A percentile compares a stretch with the other conserved stretches of the same genome.
phyloP scores from a whole-genome alignment of 2,888 invertebrate genomes.

The Eumacrocentrus americanus region DNA sequence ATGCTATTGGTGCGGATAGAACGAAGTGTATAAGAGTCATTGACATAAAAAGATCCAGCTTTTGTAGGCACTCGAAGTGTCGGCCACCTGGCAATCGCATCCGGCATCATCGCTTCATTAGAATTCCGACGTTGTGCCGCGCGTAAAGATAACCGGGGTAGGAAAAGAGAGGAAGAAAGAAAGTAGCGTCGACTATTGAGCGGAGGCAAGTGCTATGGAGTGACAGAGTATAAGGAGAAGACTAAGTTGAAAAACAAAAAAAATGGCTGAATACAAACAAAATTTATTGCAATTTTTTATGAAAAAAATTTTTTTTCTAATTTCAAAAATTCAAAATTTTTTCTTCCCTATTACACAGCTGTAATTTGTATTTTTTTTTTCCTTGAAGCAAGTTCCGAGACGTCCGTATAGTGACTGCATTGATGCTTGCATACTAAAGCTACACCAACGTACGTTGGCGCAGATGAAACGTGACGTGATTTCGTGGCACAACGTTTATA shows the following conservation, averaged over 20 bases:
- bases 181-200: slow-evolving; percentile 25
- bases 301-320: background rate
- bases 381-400: background rate
- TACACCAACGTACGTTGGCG: slow-evolving; percentile 18
- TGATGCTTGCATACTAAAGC: slow-evolving; percentile 24
- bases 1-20: slow-evolving; percentile 13
- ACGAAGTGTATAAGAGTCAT: slow-evolving; percentile 2
- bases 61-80: too few relatives aligned
- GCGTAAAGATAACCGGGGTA: slow-evolving; percentile 35
- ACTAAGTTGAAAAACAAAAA: slow-evolving; percentile 2
- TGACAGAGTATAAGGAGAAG: background rate
- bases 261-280: background rate
- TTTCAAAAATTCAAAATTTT: background rate
- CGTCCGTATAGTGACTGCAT: slow-evolving; percentile 5
- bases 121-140: slow-evolving; percentile 32
- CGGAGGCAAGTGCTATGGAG: slow-evolving; percentile 3
- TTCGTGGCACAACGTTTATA: slow-evolving; percentile 18
- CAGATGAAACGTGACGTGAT: slow-evolving; percentile 26
- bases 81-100: slow-evolving; percentile 32
- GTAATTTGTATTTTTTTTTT: slow-evolving; percentile 1
- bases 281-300: background rate
- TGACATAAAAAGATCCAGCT: background rate
- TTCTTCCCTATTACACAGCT: background rate
- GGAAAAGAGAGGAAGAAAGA: slow-evolving; percentile 23
- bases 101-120: slow-evolving; percentile 34